Conservation (phyloP, 2,888 invertebrate genomes). For the Apodemia zela region DNA sequence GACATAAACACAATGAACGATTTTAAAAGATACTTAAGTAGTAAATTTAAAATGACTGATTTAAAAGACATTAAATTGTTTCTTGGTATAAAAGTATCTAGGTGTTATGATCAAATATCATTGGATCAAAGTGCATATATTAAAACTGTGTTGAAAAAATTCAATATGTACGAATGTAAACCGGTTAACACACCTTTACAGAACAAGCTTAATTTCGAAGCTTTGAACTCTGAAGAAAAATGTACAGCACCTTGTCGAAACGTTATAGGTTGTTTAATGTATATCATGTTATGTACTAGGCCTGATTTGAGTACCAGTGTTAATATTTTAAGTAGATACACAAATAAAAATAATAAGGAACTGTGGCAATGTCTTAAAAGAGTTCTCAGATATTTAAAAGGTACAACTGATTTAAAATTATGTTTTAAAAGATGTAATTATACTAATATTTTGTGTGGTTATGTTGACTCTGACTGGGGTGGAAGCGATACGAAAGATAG, state of each 20-base stretch:
- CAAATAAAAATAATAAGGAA: constrained; percentile 35
- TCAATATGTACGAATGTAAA: constrained; percentile 29
- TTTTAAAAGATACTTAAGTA: constrained; percentile 29
- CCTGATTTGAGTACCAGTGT: neutral
- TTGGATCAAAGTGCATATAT: constrained; percentile 32
- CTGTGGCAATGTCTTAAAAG: constrained; percentile 36
- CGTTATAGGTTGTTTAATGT: no score
- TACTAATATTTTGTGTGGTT: constrained; percentile 34
- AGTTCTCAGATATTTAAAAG: constrained; percentile 35
- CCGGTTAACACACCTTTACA: constrained; percentile 27
- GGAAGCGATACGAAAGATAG: constrained; percentile 30
- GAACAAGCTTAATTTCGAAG: constrained; percentile 28
- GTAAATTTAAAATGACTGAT: constrained; percentile 32
- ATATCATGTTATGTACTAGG: no score
- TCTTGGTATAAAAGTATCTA: constrained; percentile 32
- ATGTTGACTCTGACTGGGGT: constrained; percentile 40
- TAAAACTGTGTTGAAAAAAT: constrained; percentile 31
- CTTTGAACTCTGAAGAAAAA: no score
- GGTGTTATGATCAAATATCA: constrained; percentile 26
- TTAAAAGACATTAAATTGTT: constrained; percentile 32
- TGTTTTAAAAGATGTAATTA: constrained; percentile 31
- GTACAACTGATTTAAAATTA: constrained; percentile 37
- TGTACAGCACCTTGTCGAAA: no score
- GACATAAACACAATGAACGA: constrained; percentile 23
- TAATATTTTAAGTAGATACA: constrained; percentile 33